These are phyloP conservation scores for Takifugu rubripes DNA, from an alignment of 2,797 vertebrate species.

Conservation along the genomic window DNA sequence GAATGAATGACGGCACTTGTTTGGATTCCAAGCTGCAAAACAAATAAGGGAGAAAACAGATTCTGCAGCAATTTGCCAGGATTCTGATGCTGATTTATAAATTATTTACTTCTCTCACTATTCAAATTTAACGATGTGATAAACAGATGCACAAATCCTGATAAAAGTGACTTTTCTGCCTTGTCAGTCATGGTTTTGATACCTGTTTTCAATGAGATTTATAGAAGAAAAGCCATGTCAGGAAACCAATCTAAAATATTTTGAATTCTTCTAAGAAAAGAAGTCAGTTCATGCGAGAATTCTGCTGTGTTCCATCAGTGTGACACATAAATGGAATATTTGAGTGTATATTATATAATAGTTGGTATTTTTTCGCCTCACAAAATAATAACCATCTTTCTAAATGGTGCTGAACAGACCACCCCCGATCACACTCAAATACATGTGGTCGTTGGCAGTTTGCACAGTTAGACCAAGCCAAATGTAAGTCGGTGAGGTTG, in stretches of 20 bases:
- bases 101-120: too few species aligned
- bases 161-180: too few species aligned
- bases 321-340: too few species aligned
- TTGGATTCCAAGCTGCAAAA: slow-evolving; percentile 16
- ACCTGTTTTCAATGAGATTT: too few species aligned
- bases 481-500: background rate
- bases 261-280: background rate
- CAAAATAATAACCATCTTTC: background rate
- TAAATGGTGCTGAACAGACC: background rate
- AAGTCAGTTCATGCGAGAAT: background rate
- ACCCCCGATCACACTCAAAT: background rate
- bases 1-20: slow-evolving; percentile 15
- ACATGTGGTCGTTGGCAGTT: background rate
- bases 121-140: too few species aligned
- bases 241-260: background rate
- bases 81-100: background rate
- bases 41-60: slow-evolving; percentile 16
- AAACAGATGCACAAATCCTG: too few species aligned
- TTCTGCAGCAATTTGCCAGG: background rate
- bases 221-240: too few species aligned
- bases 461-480: background rate
- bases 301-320: too few species aligned
- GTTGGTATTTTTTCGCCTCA: too few species aligned
- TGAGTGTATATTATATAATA: too few species aligned
- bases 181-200: background rate